Conservation (phyloP, 2,797 vertebrate species). For the Petrocephalus sullivani region DNA sequence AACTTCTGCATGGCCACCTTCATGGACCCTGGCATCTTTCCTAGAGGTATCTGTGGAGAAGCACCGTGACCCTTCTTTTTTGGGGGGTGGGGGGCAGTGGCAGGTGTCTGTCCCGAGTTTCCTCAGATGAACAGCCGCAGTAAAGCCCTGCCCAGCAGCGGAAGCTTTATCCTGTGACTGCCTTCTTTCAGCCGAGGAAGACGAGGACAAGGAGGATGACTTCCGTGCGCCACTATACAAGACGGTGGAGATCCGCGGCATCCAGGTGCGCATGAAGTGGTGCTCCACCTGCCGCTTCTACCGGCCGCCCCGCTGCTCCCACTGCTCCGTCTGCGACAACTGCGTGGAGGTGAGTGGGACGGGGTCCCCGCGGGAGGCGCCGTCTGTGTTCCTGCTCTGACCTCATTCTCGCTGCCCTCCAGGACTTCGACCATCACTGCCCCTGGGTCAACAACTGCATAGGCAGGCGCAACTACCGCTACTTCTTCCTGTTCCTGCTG, state of each 20-base stretch:
- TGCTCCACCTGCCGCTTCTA: slow-evolving; percentile 96
- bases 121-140: neutral
- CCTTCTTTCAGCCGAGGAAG: slow-evolving; percentile 76
- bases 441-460: slow-evolving; percentile 99
- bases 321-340: slow-evolving; percentile 97
- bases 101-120: neutral
- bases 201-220: slow-evolving; percentile 95
- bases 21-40: slow-evolving; percentile 98
- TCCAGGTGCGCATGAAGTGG: slow-evolving; percentile 98
- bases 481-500: slow-evolving; percentile 96
- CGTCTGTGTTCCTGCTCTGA: neutral
- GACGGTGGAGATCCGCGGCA: slow-evolving; percentile 92
- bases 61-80: neutral
- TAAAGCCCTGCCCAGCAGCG: neutral
- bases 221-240: slow-evolving; percentile 94
- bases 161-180: neutral
- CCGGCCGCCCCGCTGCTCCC: slow-evolving; percentile 88
- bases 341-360: slow-evolving; percentile 80
- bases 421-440: slow-evolving; percentile 98
- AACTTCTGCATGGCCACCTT: slow-evolving; percentile 99
- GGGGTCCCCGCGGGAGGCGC: neutral
- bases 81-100: neutral
- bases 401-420: neutral
- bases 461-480: slow-evolving; percentile 91
- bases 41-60: slow-evolving; percentile 69